Base-by-base conservation (phyloP, 2,113 vertebrate species). In the Trinectes maculatus region DNA sequence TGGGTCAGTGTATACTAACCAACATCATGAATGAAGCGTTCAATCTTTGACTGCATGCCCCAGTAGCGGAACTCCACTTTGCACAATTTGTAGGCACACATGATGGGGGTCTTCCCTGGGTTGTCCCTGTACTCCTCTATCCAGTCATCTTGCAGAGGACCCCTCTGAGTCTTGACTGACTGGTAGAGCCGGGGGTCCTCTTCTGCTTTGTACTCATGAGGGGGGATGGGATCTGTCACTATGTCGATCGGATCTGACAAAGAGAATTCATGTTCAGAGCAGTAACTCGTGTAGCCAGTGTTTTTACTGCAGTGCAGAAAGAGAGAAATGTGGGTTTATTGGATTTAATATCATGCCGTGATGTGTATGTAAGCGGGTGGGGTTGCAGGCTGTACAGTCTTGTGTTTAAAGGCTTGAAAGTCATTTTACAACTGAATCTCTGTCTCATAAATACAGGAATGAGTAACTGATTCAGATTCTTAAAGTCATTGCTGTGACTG, bases 21-120 rank as follows among this genome's bases (percentile, higher is more conserved):
- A 1, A 98, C 96, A 29, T 99, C 98, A 1, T 99, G 98, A 91
- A 99, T 99, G 83, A 99, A 99, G 36, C 98, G 91, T 82, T 99
- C 98, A 0, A 99, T 99, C 90, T 99, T 99, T 1, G 97, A 97
- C 92, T 99, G 98, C 98, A 99, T 99, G 58, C 98, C 98, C 98
- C 98, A 99, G 90, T 99, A 99, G 62, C 98, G 94, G 89, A 99
- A 99, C 89, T 99, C 98, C 69, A 99, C 98, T 91, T 99, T 99
- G 82, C 98, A 99, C 34, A 99, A 92, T 87, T 99, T 99, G 84
- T 99, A 99, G 79, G 98, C 98, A 52, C 98, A 99, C 98, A 99
- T 99, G 84, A 99, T 90, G 46, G 97, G 96, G 46, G 86, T 92
- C 44, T 87, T 91, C 34, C 92, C 93, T 3, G 93, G 92, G 82